Conservation (phyloP, 2,888 invertebrate genomes). For the Lobophora halterata region DNA sequence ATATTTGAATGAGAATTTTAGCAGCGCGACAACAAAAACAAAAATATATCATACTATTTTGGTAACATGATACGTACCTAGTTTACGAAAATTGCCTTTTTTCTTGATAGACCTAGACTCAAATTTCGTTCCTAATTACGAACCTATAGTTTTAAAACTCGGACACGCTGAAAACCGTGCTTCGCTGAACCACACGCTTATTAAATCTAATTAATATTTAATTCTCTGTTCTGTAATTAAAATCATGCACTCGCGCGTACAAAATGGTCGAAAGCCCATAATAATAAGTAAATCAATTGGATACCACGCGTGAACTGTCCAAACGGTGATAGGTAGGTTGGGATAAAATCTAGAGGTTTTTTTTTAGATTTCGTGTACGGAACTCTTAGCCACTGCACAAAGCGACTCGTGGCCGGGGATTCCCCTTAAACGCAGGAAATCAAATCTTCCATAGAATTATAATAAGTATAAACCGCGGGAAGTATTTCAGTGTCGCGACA, state of each 20-base stretch:
- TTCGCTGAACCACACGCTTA: slow-evolving; percentile 6
- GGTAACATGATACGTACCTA: no score
- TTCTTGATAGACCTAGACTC: no score
- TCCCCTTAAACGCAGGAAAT: slow-evolving; percentile 67
- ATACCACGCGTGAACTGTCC: slow-evolving; percentile 61
- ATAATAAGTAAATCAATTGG: slow-evolving; percentile 75
- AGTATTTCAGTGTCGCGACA: slow-evolving; percentile 54
- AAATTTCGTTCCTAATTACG: no score
- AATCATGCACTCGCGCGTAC: slow-evolving; percentile 66
- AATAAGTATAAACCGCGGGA: slow-evolving; percentile 64
- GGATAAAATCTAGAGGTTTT: slow-evolving; percentile 55
- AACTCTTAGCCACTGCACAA: slow-evolving; percentile 65
- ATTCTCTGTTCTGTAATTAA: slow-evolving; percentile 55
- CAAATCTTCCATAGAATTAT: slow-evolving; percentile 78
- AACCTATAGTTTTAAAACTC: not conserved
- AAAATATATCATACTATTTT: no score
- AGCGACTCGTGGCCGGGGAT: slow-evolving; percentile 57
- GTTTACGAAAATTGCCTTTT: no score
- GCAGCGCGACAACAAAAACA: no score
- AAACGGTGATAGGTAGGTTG: slow-evolving; percentile 47
- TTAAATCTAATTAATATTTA: slow-evolving; percentile 2
- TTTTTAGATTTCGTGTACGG: slow-evolving; percentile 44
- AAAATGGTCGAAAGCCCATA: slow-evolving; percentile 70
- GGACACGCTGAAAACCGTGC: slow-evolving; percentile 7
- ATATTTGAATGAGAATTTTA: no score